Base-by-base conservation (phyloP, 2,113 vertebrate genomes). In the Chaetops frenatus region DNA sequence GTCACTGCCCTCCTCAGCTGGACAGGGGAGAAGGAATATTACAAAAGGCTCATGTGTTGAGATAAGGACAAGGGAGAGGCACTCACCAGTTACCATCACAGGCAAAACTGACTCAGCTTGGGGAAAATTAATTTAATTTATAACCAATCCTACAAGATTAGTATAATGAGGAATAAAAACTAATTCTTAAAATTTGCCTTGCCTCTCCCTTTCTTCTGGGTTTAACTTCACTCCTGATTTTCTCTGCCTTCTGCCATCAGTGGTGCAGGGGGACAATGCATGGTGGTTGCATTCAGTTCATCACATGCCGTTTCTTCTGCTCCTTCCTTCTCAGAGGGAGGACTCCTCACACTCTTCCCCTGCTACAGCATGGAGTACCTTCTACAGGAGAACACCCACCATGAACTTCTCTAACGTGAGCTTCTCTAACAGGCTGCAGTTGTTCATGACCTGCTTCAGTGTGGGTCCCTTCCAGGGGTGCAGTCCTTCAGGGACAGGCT, bases 21-120 rank as follows among this genome's bases (percentile, higher is more conserved):
- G 10, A 51, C 29, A 58, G 21, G 5, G 31, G 7, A 60, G 4
- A 40, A 15, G 56, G 70, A 80, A 42, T n/a, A 23, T 11, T 64
- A 31, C 6, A 11, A 44, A 60, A 58, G 27, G 9, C 4, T 88
- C 2, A 1, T 9, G 25, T 28, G 28, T 40, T 7, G 6, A 72
- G 13, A 29, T 27, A 44, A 66, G 9, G 51, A 33, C 54, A 56
- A 56, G 22, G 12, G 18, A 38, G 3, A 65, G 17, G 51, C 24
- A 31, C 3, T 54, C 31, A n/a, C 3, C 15, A 33, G 7, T 44
- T 60, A 48, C 24, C 6, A 29, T 60, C 35, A 35, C 0, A 0
- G 42, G 10, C 14, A 80, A 88, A 54, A 42, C 13, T 58, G 65
- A 78, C 45, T 50, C 0, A 0, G 6, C 12, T 66, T 40, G 25